Percentiles rank a stretch among this genome's conserved stretches.
Conservation (phyloP, 2,797 vertebrate species). For the Smutsia gigantea region DNA sequence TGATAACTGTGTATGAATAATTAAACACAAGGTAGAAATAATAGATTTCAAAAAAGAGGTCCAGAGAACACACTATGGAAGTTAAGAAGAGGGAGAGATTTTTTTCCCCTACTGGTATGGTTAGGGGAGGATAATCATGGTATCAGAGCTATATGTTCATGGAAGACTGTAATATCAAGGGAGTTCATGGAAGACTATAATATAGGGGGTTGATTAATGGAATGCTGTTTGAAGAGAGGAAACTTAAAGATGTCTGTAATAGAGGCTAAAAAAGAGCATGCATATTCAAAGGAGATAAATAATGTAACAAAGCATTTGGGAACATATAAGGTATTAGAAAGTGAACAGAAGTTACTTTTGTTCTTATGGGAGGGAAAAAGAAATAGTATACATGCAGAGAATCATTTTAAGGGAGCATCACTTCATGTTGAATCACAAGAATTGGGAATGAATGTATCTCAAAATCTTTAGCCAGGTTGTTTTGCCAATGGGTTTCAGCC, state of each 20-base stretch:
- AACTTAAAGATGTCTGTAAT: neutral
- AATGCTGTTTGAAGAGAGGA: neutral
- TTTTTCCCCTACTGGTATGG: neutral
- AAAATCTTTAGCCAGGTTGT: neutral
- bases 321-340: neutral
- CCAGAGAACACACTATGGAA: neutral
- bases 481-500: too few relatives aligned
- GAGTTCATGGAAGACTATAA: too few relatives aligned
- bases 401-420: neutral
- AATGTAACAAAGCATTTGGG: neutral
- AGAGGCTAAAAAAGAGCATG: neutral
- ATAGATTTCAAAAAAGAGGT: neutral
- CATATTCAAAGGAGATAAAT: slow-evolving; percentile 47
- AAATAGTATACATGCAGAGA: neutral
- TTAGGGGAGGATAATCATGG: neutral
- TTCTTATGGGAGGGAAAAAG: neutral
- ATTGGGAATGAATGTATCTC: neutral
- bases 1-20: neutral
- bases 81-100: neutral
- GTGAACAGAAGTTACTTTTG: neutral
- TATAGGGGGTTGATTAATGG: neutral
- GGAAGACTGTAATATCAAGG: too few relatives aligned
- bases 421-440: neutral
- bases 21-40: neutral
- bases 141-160: too few relatives aligned